Percentiles rank a stretch among this genome's conserved stretches.
Conservation (phyloP, 2,888 invertebrate species). For the Acronicta psi region DNA sequence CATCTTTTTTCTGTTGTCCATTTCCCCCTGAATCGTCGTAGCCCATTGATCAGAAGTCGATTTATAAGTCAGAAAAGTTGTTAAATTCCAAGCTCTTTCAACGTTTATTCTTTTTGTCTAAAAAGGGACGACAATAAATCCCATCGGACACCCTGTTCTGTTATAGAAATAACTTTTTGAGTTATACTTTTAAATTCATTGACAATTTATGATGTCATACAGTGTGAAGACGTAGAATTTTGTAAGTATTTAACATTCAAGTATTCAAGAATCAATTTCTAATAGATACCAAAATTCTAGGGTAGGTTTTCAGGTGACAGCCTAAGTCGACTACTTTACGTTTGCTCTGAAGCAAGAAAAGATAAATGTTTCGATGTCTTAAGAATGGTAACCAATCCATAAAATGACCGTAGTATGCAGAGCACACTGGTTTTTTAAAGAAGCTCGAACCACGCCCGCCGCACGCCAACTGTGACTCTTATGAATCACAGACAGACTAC, state of each 20-base stretch:
- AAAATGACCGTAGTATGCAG: too few relatives aligned
- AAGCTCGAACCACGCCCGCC: too few relatives aligned
- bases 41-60: constrained; percentile 39
- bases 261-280: too few relatives aligned
- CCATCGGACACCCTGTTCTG: constrained; percentile 16
- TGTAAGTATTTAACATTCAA: not conserved
- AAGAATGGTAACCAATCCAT: too few relatives aligned
- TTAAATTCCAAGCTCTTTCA: constrained; percentile 23
- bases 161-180: constrained; percentile 22
- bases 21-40: constrained; percentile 13
- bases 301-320: too few relatives aligned
- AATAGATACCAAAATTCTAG: too few relatives aligned
- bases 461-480: too few relatives aligned
- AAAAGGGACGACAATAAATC: constrained; percentile 29
- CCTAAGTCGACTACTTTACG: too few relatives aligned
- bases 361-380: too few relatives aligned
- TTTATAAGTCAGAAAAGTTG: constrained; percentile 36
- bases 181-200: not conserved
- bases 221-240: not conserved
- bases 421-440: too few relatives aligned
- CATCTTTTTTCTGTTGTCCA: constrained; percentile 22
- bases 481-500: too few relatives aligned
- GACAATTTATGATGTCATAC: not conserved
- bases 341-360: too few relatives aligned
- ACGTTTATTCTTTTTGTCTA: constrained; percentile 37